Conservation (phyloP, 2,888 invertebrate genomes). For the Trachelus iudaicus region DNA sequence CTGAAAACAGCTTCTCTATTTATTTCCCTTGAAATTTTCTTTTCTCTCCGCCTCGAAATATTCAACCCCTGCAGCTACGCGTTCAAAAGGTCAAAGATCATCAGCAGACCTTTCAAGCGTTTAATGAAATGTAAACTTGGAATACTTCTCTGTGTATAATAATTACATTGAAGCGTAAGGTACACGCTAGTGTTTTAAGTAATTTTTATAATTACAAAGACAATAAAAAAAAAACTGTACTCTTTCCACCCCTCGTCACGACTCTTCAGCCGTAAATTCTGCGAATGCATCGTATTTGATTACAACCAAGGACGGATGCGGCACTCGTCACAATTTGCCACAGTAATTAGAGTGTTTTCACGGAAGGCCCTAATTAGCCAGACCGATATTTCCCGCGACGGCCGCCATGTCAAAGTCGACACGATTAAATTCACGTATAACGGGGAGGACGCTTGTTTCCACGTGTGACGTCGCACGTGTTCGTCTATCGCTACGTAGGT, state of each 20-base stretch:
- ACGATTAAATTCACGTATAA: not conserved
- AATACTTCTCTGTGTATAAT: not conserved
- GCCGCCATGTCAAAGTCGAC: not conserved
- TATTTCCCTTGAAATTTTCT: not conserved
- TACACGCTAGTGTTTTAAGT: not conserved
- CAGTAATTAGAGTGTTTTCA: not conserved
- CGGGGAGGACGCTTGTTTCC: not conserved
- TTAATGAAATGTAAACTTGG: not conserved
- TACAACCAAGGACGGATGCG: not conserved
- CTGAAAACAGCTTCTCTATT: not conserved
- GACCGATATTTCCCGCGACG: not conserved
- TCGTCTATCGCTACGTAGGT: not conserved
- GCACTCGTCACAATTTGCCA: not conserved
- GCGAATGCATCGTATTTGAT: not conserved
- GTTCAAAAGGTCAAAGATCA: not conserved
- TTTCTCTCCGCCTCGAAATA: not conserved
- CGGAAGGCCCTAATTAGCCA: not conserved
- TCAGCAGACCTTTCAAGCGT: not conserved
- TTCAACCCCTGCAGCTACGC: not conserved
- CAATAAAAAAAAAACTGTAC: not conserved
- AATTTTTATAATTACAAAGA: not conserved
- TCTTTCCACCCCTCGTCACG: not conserved
- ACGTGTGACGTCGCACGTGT: not conserved
- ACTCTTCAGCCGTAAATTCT: not conserved
- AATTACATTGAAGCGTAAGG: not conserved